phyloP scores from a whole-genome alignment of 2,113 vertebrate species.

The Microtus montanus region DNA sequence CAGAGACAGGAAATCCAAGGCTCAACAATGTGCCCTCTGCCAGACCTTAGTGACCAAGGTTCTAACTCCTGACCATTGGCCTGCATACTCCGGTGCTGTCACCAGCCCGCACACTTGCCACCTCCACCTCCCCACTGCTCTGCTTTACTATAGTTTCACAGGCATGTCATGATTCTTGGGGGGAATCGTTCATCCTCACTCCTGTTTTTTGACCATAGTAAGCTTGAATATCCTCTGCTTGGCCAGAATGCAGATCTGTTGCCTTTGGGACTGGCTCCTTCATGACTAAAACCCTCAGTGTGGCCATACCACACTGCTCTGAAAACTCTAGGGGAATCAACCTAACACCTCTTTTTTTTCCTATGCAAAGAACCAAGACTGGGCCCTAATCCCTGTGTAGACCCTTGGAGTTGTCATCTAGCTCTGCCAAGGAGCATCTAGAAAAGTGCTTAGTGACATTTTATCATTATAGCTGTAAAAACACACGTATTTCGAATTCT shows the following conservation, averaged over 20 bases:
- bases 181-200: background rate
- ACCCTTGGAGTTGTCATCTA: background rate
- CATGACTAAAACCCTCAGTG: background rate
- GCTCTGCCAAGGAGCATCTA: background rate
- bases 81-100: no score
- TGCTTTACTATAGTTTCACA: background rate
- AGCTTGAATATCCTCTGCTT: background rate
- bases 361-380: background rate
- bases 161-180: no score
- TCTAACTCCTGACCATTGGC: background rate
- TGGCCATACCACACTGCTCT: background rate
- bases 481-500: background rate
- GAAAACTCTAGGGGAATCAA: background rate
- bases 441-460: no score
- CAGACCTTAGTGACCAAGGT: no score
- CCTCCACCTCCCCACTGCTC: background rate
- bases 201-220: background rate
- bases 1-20: background rate
- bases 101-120: background rate
- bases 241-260: background rate
- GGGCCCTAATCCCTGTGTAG: accelerated
- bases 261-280: background rate
- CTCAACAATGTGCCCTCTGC: background rate
- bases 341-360: background rate
- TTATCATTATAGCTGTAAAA: background rate